Evolutionary conservation across 30 jellyfish, hydroid and myxozoan genomes (phyloP).

Genomic region (Nemopilema nomurai): DNA sequence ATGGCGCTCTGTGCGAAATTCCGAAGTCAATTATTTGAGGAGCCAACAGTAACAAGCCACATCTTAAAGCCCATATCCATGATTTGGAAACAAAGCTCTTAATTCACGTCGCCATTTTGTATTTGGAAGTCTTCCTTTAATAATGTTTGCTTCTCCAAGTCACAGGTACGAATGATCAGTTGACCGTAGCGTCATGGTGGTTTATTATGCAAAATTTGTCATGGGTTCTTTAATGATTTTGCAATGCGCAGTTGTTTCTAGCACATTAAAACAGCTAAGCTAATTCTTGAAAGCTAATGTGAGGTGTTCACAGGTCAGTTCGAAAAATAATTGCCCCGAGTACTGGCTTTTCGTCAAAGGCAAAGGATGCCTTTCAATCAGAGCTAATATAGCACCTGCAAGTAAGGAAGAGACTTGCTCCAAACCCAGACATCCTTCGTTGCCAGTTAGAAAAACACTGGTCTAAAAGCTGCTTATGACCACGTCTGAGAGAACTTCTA

Average conservation of each 20-base stretch:
- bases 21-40: not conserved
- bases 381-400: not conserved
- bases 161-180: constrained; percentile 68
- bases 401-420: not conserved
- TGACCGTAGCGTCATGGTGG: constrained; percentile 70
- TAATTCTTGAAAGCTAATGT: not conserved
- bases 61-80: not conserved
- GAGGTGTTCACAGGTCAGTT: not conserved
- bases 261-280: constrained; percentile 11
- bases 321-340: not conserved
- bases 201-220: constrained; percentile 14
- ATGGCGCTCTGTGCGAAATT: constrained; percentile 12
- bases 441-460: not conserved
- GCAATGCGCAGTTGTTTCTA: constrained; percentile 16
- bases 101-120: constrained; percentile 57
- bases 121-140: constrained; percentile 25
- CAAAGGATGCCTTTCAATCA: no score
- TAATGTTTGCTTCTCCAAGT: constrained; percentile 42
- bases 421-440: not conserved
- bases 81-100: not conserved
- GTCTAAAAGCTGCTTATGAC: not conserved
- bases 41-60: not conserved
- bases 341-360: not conserved
- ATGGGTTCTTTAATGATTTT: not conserved
- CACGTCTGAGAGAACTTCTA: not conserved